phyloP scores from a whole-genome alignment of 2,888 invertebrate species.

The Cordylochernes scorpioides region DNA sequence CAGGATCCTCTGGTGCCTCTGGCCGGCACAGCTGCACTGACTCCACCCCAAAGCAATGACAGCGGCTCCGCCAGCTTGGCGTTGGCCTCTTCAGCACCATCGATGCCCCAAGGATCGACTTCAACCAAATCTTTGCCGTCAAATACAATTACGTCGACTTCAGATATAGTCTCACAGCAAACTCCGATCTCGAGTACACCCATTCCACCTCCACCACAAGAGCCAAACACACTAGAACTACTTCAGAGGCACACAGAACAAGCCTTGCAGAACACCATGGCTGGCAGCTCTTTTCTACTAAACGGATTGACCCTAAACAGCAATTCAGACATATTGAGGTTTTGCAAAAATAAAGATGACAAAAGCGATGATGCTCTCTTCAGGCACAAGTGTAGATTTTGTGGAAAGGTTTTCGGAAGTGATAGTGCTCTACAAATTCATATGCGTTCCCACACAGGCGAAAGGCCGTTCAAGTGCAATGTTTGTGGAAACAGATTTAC shows the following conservation, averaged over 20 bases:
- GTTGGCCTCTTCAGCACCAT: slow-evolving; percentile 1
- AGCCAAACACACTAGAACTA: slow-evolving; percentile 71
- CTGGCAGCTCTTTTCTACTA: slow-evolving; percentile 44
- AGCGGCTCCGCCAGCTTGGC: not conserved
- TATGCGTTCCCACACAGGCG: slow-evolving; percentile 86
- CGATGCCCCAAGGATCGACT: not conserved
- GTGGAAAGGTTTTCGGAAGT: slow-evolving; percentile 81
- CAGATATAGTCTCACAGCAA: not conserved
- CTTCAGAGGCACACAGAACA: slow-evolving; percentile 59
- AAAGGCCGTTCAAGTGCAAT: slow-evolving; percentile 92
- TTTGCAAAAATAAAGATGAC: slow-evolving; percentile 31
- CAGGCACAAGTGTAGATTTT: slow-evolving; percentile 77
- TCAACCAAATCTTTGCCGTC: not conserved
- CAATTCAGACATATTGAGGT: slow-evolving; percentile 37
- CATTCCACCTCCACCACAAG: slow-evolving; percentile 4
- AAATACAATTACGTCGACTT: not conserved
- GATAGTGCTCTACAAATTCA: slow-evolving; percentile 92
- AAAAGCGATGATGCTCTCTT: slow-evolving; percentile 37
- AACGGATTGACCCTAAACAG: slow-evolving; percentile 41
- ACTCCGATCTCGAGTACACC: slow-evolving; percentile 3
- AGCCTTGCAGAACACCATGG: slow-evolving; percentile 70
- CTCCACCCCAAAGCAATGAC: slow-evolving; percentile 3
- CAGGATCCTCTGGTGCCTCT: not conserved
- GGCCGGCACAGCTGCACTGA: slow-evolving; percentile 1
- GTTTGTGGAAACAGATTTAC: slow-evolving; percentile 96